Conservation (phyloP, 64 coral and sea anemone genomes). For the Orbicella faveolata region DNA sequence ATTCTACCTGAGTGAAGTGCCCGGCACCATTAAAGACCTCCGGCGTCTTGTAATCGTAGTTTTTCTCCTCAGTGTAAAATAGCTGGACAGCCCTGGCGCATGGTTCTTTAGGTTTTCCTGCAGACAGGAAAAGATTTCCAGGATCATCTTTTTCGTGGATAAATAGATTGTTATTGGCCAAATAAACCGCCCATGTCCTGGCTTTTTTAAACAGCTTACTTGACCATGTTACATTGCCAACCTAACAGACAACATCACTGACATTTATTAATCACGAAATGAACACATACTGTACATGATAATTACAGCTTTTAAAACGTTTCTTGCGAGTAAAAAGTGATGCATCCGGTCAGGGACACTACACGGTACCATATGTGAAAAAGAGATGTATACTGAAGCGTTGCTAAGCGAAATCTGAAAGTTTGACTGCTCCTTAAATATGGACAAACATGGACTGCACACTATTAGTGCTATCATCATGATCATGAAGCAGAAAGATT, state of each 20-base stretch:
- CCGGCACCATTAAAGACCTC: background rate
- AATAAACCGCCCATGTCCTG: background rate
- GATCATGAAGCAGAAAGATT: too few relatives aligned
- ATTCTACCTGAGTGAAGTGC: constrained; percentile 39
- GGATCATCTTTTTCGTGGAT: background rate
- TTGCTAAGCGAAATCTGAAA: too few relatives aligned
- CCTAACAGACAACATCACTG: background rate
- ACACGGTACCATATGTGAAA: too few relatives aligned
- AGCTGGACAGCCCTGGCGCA: constrained; percentile 2
- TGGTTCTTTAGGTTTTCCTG: background rate
- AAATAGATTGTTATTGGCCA: constrained; percentile 16
- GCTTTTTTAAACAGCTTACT: background rate
- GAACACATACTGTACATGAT: too few relatives aligned
- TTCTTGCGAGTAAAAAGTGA: too few relatives aligned
- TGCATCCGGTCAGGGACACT: too few relatives aligned
- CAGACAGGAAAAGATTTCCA: constrained; percentile 16
- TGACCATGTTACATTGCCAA: constrained; percentile 29
- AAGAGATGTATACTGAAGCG: too few relatives aligned
- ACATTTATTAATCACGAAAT: background rate
- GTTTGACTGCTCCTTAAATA: too few relatives aligned
- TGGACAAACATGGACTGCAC: too few relatives aligned
- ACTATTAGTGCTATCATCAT: too few relatives aligned
- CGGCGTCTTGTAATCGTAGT: constrained; percentile 32
- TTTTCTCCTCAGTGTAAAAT: constrained; percentile 28
- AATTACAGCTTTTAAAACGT: too few relatives aligned